These are phyloP conservation scores for Alethe diademata DNA, from an alignment of 2,113 vertebrate species.

Conservation along the genomic window DNA sequence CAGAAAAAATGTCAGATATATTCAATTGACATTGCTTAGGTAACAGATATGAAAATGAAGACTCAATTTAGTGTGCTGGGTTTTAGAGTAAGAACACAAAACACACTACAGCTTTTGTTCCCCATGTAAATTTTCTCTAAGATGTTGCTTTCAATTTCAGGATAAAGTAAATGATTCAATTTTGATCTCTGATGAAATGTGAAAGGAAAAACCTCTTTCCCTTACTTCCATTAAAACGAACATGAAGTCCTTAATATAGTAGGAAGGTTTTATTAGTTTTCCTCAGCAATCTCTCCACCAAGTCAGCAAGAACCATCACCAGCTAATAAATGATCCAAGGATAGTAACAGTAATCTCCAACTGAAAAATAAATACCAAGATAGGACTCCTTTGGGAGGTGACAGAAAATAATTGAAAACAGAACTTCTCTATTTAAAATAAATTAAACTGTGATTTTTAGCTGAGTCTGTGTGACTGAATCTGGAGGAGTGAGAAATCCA, in stretches of 20 bases:
- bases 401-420: constrained; percentile 38
- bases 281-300: background rate
- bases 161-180: background rate
- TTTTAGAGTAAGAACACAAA: background rate
- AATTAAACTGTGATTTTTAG: constrained; percentile 41
- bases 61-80: background rate
- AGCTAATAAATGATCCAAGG: constrained; percentile 41
- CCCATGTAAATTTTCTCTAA: background rate
- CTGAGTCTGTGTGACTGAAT: background rate
- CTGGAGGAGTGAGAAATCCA: background rate
- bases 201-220: background rate
- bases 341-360: background rate
- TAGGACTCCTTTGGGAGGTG: background rate
- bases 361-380: constrained; percentile 38
- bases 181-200: background rate
- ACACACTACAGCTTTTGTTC: background rate
- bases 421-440: constrained; percentile 32
- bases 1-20: background rate
- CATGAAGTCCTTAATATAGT: background rate
- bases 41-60: background rate
- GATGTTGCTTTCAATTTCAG: background rate
- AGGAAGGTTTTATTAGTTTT: constrained; percentile 14
- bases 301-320: constrained; percentile 15
- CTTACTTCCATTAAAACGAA: background rate
- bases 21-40: background rate